Evolutionary conservation across 1,140 invertebrate species (phyloP), one percentile per base, ranked within the genome.

Genomic region (Lanistes nyassanus): DNA sequence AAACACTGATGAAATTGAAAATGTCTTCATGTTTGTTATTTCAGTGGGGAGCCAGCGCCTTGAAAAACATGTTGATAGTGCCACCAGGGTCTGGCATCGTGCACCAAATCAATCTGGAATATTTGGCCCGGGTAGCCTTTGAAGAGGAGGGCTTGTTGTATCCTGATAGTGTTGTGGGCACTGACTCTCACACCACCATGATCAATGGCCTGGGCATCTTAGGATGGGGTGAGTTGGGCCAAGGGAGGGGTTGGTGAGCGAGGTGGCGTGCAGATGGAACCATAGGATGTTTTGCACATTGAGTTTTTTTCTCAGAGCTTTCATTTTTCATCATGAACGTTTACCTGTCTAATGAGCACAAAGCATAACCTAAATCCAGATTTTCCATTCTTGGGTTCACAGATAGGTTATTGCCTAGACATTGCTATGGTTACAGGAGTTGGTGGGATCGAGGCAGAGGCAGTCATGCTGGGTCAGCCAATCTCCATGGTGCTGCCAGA

Each of bases 161-260:
- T 88, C 98, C 97, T 0, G 98, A 99, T 87, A 97, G 95, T 72
- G 93, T 99, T 51, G 97, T 99, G n/a, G 98, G 98, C 19, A 99
- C 98, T 0, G 98, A 99, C 91, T 97, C 96, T 9, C 98, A 99
- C 84, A 99, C 98, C 11, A 99, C 98, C 1, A 99, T 99, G 97
- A 98, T 99, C 67, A 99, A 99, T 88, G 98, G 98, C 3, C 88
- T 93, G 2, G 93, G 93, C 11, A 91, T 94, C 26, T 88, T 94
- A 26, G 93, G 93, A 29, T 94, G 93, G 93, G 93, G 92, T 87
- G 82, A 83, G 84, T 80, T 9, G 23, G 60, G n/a, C 29, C 19
- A 5, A 37, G n/a, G 19, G 42, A 47, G 19, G 42, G 19, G 42
- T 13, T 2, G 42, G 42, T 47, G 9, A 47, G 2, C 42, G 19